Evolutionary conservation across 2,113 vertebrate species (phyloP), one percentile per base, ranked within the genome.

Genomic region (Merops nubicus): DNA sequence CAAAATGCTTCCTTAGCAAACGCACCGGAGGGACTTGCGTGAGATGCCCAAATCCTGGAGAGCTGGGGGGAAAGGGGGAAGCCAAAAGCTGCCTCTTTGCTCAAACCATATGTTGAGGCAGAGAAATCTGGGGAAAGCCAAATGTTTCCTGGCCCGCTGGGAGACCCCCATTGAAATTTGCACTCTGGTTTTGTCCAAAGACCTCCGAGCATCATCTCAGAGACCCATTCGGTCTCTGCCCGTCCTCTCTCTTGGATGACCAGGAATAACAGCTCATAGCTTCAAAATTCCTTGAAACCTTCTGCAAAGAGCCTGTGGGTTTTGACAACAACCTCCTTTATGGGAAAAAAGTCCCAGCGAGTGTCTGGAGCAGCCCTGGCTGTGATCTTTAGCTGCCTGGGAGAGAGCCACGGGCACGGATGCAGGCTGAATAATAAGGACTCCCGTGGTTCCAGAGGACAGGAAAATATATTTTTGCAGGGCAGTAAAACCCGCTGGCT

Each of bases 361-460:
- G 4, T 0, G 5, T 67, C 29, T 77, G 0, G 12, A 88, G 59
- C 89, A 84, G 79, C 14, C 45, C 79, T 78, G 75, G 73, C 94
- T 94, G 91, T 59, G 92, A 86, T 93, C 92, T 76, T 18, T 54
- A 48, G 67, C 94, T 95, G 92, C 89, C 94, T 83, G 83, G 42
- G 68, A 94, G 81, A 59, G 86, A 93, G 86, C 94, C 94, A 47
- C 3, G 0, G 22, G 79, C 47, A 1, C 0, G 5, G 94, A 95
- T 0, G 42, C 53, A 0, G 4, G 4, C 5, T 25, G 95, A 90
- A 93, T 96, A 25, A 43, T 1, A 84, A 96, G 68, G 59, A 69
- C 23, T 28, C 8, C 10, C 0, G 5, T 0, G 4, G 47, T 12
- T 63, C 79, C 36, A 26, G 64, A 13, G 86, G 59, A 81, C 81